Evolutionary conservation across 2,113 vertebrate species (phyloP), one percentile per base, ranked within the genome.

Genomic region (rabbit (Oryctolagus cuniculus)): DNA sequence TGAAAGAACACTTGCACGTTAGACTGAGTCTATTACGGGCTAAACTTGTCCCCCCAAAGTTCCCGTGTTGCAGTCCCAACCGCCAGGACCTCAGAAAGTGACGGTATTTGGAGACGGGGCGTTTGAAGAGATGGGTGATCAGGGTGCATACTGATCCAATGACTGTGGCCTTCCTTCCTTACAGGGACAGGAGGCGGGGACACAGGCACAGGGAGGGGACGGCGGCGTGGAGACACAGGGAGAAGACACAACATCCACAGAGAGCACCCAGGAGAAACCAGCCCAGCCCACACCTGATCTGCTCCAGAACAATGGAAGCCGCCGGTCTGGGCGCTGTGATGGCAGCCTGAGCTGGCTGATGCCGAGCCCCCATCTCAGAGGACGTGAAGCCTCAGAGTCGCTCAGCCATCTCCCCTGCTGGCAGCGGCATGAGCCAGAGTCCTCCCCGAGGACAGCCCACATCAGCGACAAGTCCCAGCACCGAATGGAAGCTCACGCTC

Each of bases 401-500:
- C 44, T 44, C 44, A 44, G 44, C 55, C 55, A 58, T 19, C 55
- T 19, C 55, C 55, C 15, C 15, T 15, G 15, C 19, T 17, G 17
- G 55, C 55, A 58, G 15, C 1, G 6, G 55, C 55, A 58, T 17
- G 15, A 58, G 6, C 55, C 55, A 58, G 55, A 58, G 55, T 15
- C 55, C 55, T 58, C 55, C 15, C 15, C 15, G 55, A 58, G 55
- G 55, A 58, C 10, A 67, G 0, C 31, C 31, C 29, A 7, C 5
- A 22, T 21, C 7, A 36, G 4, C 8, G 1, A 24, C 1, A 5
- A 16, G 22, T 27, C 51, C 36, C 12, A 49, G 1, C 10, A 3
- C 0, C 11, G 1, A 5, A 7, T 0, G 22, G 44, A 38, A 0
- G 10, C 58, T 55, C 2, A 27, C 0, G 12, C 15, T 51, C 2